phyloP scores from a whole-genome alignment of 2,797 vertebrate species.

The Catostomus latipinnis region DNA sequence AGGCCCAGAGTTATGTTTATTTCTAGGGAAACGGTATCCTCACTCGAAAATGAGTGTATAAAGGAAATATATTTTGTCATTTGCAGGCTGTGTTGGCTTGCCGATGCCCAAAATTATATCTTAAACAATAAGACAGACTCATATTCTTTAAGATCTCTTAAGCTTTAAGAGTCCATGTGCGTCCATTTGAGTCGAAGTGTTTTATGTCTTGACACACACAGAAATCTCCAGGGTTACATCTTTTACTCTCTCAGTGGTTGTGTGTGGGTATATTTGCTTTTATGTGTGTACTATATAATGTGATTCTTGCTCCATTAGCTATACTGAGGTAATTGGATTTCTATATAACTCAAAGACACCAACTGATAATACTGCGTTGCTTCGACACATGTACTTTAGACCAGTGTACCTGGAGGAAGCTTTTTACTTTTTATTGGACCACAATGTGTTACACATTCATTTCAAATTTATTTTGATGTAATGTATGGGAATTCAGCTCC shows the following conservation, averaged over 20 bases:
- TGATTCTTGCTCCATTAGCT: slow-evolving; percentile 15
- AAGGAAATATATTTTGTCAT: too few species aligned
- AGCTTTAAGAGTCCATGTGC: neutral
- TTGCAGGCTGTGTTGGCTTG: neutral
- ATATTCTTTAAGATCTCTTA: neutral
- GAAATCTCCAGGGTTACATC: slow-evolving; percentile 20
- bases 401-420: too few species aligned
- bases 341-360: neutral
- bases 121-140: neutral
- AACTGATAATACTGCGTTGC: slow-evolving; percentile 25
- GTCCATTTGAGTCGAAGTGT: neutral
- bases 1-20: neutral
- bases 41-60: neutral
- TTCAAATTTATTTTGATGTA: too few species aligned
- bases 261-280: neutral
- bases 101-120: neutral
- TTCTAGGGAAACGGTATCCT: neutral
- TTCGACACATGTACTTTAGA: neutral
- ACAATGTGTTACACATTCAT: neutral
- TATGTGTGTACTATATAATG: neutral
- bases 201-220: slow-evolving; percentile 18
- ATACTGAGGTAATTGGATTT: neutral
- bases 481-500: too few species aligned
- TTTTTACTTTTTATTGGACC: neutral
- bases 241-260: slow-evolving; percentile 3